Base-by-base conservation (phyloP, 2,113 vertebrate genomes). In the Jaculus jaculus region DNA sequence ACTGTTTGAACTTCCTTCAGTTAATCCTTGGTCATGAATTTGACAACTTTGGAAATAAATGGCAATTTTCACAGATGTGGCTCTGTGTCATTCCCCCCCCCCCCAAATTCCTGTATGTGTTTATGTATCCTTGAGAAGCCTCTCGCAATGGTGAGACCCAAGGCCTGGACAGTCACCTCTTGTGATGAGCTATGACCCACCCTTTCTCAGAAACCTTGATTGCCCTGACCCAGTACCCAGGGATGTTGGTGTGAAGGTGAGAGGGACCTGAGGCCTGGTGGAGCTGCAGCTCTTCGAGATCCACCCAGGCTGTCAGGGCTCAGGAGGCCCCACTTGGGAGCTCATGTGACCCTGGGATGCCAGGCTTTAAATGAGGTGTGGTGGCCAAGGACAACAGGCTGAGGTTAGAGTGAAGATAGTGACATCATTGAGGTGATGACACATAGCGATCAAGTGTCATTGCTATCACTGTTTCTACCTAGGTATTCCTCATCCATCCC, bases 21-120 rank as follows among this genome's bases (percentile, higher is more conserved):
- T 94, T 93, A 96, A 63, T 86, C 95, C 92, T 96, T 68, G 87
- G 96, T 97, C 92, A 95, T 96, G 91, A 97, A 96, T 96, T 95
- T 84, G 94, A 93, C 93, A 83, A 96, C 92, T 93, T 94, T 1
- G 72, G 96, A 97, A 97, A 97, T 65, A 97, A 97, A 97, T 65
- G 94, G 90, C 96, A 85, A 65, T 97, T 97, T 93, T 95, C 94
- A 88, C 0, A 87, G 90, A 75, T n/a, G 5, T 23, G 72, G 69
- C 82, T 85, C 42, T 47, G 42, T 47, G 42, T 47, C n/a, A n/a
- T n/a, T n/a, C n/a, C n/a, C n/a, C n/a, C n/a, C 42, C 8, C 60
- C 30, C 72, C 60, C 10, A 20, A 0, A 2, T 61, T 68, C 51
- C 39, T 87, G 23, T 82, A 21, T 4, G 0, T 21, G 61, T 4